phyloP scores from a whole-genome alignment of 2,797 vertebrate genomes.

The Fringilla coelebs region DNA sequence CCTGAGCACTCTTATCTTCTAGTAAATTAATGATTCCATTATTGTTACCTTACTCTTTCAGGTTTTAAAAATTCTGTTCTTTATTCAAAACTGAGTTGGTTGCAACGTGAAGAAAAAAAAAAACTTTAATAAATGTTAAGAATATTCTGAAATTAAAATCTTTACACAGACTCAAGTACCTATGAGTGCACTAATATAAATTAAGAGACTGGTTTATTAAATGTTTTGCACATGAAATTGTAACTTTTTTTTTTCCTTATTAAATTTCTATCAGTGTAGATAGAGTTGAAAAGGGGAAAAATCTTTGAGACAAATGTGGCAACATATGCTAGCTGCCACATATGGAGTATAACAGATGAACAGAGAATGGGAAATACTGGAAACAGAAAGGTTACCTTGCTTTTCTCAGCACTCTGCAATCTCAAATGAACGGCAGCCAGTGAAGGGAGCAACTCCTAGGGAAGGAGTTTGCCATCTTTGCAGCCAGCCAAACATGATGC shows the following conservation, averaged over 20 bases:
- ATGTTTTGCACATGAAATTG: background rate
- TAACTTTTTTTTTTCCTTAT: background rate
- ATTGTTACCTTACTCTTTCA: background rate
- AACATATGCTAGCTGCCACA: background rate
- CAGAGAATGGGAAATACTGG: background rate
- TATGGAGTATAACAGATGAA: background rate
- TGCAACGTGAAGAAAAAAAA: background rate
- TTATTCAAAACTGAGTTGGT: background rate
- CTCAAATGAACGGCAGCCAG: background rate
- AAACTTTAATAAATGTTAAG: background rate
- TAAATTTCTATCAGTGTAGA: background rate
- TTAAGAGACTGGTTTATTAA: background rate
- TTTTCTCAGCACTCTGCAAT: background rate
- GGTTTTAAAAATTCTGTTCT: background rate
- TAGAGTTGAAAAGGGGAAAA: background rate
- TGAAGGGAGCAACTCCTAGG: background rate
- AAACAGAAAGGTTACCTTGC: background rate
- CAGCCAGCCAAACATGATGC: background rate
- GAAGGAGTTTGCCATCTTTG: background rate
- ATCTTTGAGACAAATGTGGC: background rate
- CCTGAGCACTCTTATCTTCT: background rate
- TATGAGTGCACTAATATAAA: background rate
- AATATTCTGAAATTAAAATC: background rate
- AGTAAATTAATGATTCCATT: background rate
- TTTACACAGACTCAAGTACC: background rate